Conservation (phyloP, 2,888 invertebrate species). For the Ischnura elegans region DNA sequence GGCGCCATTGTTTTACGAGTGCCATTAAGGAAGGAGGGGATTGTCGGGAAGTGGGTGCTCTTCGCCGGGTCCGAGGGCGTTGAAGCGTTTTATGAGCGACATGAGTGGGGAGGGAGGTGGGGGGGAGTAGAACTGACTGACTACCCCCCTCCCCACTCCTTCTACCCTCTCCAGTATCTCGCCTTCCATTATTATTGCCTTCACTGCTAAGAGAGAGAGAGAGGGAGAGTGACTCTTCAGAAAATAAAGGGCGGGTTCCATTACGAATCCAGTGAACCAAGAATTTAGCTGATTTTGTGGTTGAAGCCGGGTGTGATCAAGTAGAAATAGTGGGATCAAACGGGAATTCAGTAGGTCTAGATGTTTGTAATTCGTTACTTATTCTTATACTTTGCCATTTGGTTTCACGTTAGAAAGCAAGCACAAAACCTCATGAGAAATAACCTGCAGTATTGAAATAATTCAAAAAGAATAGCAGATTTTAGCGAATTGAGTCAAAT, state of each 20-base stretch:
- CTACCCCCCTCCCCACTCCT: too few species aligned
- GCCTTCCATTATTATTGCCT: slow-evolving; percentile 1
- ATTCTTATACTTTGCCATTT: too few species aligned
- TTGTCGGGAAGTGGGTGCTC: not conserved
- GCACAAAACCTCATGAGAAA: too few species aligned
- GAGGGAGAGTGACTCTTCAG: too few species aligned
- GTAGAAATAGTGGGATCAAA: not conserved
- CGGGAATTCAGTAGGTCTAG: not conserved
- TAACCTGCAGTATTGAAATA: too few species aligned
- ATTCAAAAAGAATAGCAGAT: too few species aligned
- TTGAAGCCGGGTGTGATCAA: not conserved
- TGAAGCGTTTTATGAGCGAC: slow-evolving; percentile 16
- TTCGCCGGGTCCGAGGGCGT: slow-evolving; percentile 2
- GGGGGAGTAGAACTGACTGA: too few species aligned
- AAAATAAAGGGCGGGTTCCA: not conserved
- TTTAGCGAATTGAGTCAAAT: too few species aligned
- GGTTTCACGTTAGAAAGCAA: too few species aligned
- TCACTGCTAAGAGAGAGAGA: not conserved
- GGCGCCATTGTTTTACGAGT: slow-evolving; percentile 57
- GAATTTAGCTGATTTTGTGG: not conserved
- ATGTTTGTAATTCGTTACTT: not conserved
- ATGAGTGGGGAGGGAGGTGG: not conserved
- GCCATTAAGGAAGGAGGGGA: slow-evolving; percentile 32
- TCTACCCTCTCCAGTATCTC: not conserved
- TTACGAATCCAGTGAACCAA: not conserved